Evolutionary conservation across 2,797 vertebrate genomes (phyloP), one percentile per base, ranked within the genome.

Genomic region (Spinus pinus): DNA sequence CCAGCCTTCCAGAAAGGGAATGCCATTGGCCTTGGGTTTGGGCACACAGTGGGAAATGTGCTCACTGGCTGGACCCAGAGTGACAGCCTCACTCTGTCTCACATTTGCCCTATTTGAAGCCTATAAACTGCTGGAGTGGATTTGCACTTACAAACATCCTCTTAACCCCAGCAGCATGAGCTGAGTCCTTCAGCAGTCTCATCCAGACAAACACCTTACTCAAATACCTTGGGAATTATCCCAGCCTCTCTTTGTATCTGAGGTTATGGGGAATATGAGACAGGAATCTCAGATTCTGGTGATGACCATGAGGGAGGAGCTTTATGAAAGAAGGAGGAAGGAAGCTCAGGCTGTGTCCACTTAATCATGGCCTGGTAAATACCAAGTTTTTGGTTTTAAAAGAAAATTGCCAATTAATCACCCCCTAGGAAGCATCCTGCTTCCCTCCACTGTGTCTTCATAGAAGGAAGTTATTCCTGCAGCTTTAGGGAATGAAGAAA

Each of bases 1-100:
- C 74, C 49, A 58, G 58, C 65, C 64, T 53, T 94, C 72, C 91
- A 83, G 86, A n/a, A 89, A 5, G 6, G 37, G 35, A 93, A 88
- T 42, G 33, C 62, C 72, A 33, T 6, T 51, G 82, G 61, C 50
- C 80, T 78, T 64, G 64, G 22, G 37, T 70, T 20, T 87, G 4
- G 3, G 47, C n/a, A 49, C 65, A n/a, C 41, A 88, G 54, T 2
- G 1, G 85, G 70, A 81, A 79, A 58, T 13, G 17, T 2, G 6
- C 10, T 91, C 62, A 3, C 12, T 15, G 33, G 30, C 90, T 94
- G 75, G 57, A 74, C 62, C 14, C 69, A 39, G 30, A 28, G 50
- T 51, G 58, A 28, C 30, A 39, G 77, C 70, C 67, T 71, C 54
- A 16, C 61, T 85, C 57, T 37, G 39, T 54, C 69, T 81, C 80